Evolutionary conservation across 2,797 vertebrate species (phyloP), one percentile per base, ranked within the genome.

Genomic region (Otolemur crassicaudatus): DNA sequence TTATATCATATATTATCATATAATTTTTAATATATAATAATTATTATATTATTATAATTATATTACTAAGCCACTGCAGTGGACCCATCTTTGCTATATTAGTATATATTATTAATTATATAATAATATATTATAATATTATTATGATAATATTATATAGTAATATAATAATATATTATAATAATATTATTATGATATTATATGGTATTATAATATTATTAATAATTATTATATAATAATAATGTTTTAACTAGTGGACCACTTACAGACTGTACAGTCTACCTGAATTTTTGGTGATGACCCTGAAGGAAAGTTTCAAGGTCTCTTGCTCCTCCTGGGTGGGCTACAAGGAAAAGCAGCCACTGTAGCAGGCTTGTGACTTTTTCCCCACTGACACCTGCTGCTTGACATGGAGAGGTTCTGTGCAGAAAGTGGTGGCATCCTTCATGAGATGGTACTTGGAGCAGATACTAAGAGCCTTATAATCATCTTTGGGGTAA

Each of bases 371-470:
- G 49, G 77, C 37, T 3, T 1, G 13, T 29, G 89, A 23, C 46
- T 16, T 29, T 49, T 76, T 90, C 3, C 80, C 56, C 2, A 0
- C 14, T 7, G 89, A n/a, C 49, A 13, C 3, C 0, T 17, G 86
- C 29, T 67, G 76, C 29, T 46, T 43, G 2, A 12, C 61, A 0
- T 3, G n/a, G 53, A 93, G 98, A 63, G 99, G 98, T 53, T 98
- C 94, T 60, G 86, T 97, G 65, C 97, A 98, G 40, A 99, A 98
- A 80, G 97, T 98, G 2, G 97, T 79, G 53, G 99, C 95, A 3
- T 99, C 99, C 97, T 98, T 98, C 98, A 98, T 98, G 94, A 99
- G 96, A 92, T 75, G 73, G 95, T 99, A 99, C 0, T 86, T 96
- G 91, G 95, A 98, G 96, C 99, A 99, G 79, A 98, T 94, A 6